A percentile compares a stretch with the other conserved stretches of the same genome.
Conservation (phyloP, 2,113 vertebrate species). For the Megaceryle torquata region DNA sequence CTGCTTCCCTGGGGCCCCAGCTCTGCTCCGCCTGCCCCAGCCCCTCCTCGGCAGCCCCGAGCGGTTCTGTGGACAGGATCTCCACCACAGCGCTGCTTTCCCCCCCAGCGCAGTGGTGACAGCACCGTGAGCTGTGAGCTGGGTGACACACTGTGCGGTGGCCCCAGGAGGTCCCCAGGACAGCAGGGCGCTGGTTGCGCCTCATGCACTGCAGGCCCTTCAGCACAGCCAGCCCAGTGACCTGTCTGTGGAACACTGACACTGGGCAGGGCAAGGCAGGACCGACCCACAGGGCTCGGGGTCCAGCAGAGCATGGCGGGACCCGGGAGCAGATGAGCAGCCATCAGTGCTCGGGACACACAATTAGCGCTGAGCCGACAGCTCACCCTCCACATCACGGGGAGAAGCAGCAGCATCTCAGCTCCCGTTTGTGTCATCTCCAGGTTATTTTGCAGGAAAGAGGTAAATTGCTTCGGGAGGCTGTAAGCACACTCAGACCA, state of each 20-base stretch:
- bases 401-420: background rate
- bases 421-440: background rate
- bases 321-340: fast-evolving
- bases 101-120: fast-evolving
- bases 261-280: no score
- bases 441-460: background rate
- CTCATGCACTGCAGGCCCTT: fast-evolving
- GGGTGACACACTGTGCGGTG: fast-evolving
- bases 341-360: background rate
- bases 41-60: fast-evolving
- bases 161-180: background rate
- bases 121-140: fast-evolving
- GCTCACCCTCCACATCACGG: fast-evolving
- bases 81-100: background rate
- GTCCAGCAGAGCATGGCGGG: fast-evolving
- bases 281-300: background rate
- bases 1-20: background rate
- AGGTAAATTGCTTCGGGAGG: background rate
- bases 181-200: background rate
- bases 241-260: background rate
- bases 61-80: fast-evolving
- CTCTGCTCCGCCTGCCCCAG: background rate
- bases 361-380: background rate
- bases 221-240: background rate
- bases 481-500: background rate